Evolutionary conservation across 2,113 vertebrate species (phyloP), one percentile per base, ranked within the genome.

Genomic region (Mungos mungo): DNA sequence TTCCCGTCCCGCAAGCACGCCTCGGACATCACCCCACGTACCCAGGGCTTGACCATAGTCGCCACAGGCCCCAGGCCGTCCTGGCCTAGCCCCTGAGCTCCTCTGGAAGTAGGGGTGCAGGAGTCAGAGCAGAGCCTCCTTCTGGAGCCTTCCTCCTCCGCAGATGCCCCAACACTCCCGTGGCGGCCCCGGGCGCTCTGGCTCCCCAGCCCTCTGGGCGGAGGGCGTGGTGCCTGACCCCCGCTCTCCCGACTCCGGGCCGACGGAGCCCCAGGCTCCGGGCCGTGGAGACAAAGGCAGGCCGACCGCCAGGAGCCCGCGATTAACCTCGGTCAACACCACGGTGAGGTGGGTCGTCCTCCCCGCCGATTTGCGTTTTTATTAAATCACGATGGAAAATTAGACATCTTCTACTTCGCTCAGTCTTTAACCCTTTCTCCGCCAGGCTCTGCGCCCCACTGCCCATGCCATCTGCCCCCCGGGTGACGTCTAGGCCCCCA

Each of bases 341-440:
- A 57, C 33, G 93, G 96, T 79, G 0, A 77, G 60, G 88, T 60
- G 95, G 97, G 95, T 85, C 95, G 69, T 89, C 97, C 97, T 88
- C 96, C 82, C 2, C 94, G 98, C 29, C 66, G 21, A 98, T 98
- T 98, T 98, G 97, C 98, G 98, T 98, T 98, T 99, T 98, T 98
- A 99, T 99, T 98, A 98, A 99, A 98, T 98, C 97, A 98, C 98
- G 88, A 81, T 45, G 97, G 98, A 98, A 98, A 98, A 98, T 98
- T 72, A 98, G 98, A 96, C 97, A 98, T 80, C 0, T 97, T 86
- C 97, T 96, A 93, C 97, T 98, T 98, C 97, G 86, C 98, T 96
- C 65, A 0, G 0, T 25, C 85, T 68, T 92, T 98, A 98, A 98
- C 98, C 79, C 97, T 19, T 95, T 84, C 54, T 57, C 76, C 65